Percentiles rank a stretch among this genome's conserved stretches.
These are phyloP conservation scores for Eclectus roratus DNA, from an alignment of 2,113 vertebrate species.

Conservation along the genomic window DNA sequence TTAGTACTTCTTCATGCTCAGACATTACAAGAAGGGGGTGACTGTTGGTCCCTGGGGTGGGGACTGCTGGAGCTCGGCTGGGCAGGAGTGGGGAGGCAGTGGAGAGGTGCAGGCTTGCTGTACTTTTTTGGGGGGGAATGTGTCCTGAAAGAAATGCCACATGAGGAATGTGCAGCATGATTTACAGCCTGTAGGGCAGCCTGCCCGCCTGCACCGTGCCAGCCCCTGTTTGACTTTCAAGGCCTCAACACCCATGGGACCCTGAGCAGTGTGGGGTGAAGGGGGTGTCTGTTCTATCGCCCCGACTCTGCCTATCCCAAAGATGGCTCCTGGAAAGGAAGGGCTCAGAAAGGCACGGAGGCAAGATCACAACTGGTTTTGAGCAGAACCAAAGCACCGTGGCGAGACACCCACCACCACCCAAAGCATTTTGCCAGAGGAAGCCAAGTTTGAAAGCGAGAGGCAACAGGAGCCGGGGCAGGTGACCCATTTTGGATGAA, in stretches of 20 bases:
- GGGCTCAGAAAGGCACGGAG: neutral
- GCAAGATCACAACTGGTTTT: neutral
- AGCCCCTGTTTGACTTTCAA: neutral
- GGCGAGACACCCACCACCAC: neutral
- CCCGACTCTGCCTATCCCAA: fast-evolving
- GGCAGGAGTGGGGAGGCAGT: neutral
- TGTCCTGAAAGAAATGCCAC: conserved; percentile 1
- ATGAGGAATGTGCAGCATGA: conserved; percentile 30
- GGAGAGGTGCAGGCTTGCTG: neutral
- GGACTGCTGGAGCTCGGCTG: neutral
- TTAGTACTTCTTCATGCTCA: conserved; percentile 57
- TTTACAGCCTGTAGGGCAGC: neutral
- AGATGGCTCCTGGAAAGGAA: neutral
- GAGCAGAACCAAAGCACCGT: neutral
- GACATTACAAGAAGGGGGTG: conserved; percentile 22
- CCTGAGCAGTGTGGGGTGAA: fast-evolving
- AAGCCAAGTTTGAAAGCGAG: conserved; percentile 11
- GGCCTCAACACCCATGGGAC: neutral
- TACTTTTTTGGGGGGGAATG: neutral
- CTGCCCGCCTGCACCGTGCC: fast-evolving
- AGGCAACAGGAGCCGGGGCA: conserved; percentile 19
- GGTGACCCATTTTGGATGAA: conserved; percentile 50
- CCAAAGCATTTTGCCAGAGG: neutral
- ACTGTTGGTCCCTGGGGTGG: neutral
- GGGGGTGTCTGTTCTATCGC: fast-evolving